Base-by-base conservation (phyloP, 2,888 invertebrate genomes). In the Ernsta delagoae region DNA sequence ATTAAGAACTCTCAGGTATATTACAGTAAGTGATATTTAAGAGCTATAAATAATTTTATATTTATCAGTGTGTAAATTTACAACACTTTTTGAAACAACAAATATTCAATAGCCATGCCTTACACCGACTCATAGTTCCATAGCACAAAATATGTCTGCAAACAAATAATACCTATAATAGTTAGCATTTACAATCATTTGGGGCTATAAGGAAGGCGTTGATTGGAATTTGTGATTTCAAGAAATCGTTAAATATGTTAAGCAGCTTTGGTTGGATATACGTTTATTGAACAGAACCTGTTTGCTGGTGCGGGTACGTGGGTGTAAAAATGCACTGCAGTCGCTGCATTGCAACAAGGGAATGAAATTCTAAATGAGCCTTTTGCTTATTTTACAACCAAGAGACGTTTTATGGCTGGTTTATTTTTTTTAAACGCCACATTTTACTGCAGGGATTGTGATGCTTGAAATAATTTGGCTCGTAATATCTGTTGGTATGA, bases 171-270 rank as follows among this genome's bases (percentile, higher is more conserved):
- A n/a, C n/a, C n/a, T n/a, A n/a, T n/a, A n/a, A n/a, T n/a, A n/a
- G n/a, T n/a, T 53, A 24, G 24, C 8, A 8, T 16, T 8, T 53
- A 9, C 50, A 53, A 24, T 53, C 7, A 24, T 8, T 12, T 53
- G 24, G 24, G 12, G 50, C 53, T 5, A 31, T 56, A 64, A 56
- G 63, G 62, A 75, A 75, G 75, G 71, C 71, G 64, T 76, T 80
- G 83, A 85, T 85, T 82, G 83, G 82, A 85, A 86, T 87, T 86
- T 80, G 78, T 76, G 83, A 83, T 83, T 84, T 79, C 79, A 81
- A 77, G 79, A 81, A 82, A 82, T 81, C 77, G 78, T 82, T 82
- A 76, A 53, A 78, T 61, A 74, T 76, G 77, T 75, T 74, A 78
- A 79, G 74, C 70, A 75, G 72, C 67, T 70, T 73, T 70, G 71